Base-by-base conservation (phyloP, 1,140 invertebrate genomes). In the Scaptomyza graminum region DNA sequence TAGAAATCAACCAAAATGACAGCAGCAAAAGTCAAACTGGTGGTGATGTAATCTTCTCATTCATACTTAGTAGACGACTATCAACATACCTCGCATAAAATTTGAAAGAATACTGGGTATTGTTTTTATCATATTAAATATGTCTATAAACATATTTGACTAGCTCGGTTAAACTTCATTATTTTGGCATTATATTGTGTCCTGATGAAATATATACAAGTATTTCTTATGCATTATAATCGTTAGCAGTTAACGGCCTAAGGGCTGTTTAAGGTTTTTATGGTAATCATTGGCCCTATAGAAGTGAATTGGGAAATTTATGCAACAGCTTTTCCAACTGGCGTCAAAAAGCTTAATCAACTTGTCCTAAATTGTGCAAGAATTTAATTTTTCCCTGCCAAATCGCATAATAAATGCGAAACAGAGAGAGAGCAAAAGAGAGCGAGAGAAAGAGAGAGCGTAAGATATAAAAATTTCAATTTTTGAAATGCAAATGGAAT, bases 401-500 rank as follows among this genome's bases (percentile, higher is more conserved):
- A 81, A 81, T 77, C 62, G 65, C 79, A 79, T 83, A 83, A 83
- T 83, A 75, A 83, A 83, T 65, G 60, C 63, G 55, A 61, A 43
- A n/a, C n/a, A 9, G 50, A 1, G 22, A 9, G 25, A 25, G 16
- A 37, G 3, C 5, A 7, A 55, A n/a, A 31, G 28, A 31, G 28
- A 31, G 28, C 3, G 28, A 31, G 28, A 4, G 28, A 31, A 6
- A 31, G 28, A 31, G 28, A 59, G 61, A 51, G 62, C 37, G 50
- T 37, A 52, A 47, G 50, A 75, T 66, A 76, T 73, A 83, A 83
- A 79, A 84, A 76, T 79, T 83, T 83, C 80, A 84, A 83, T 83
- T 83, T 79, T 83, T 84, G 72, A 84, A 84, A 83, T 83, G 80
- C 80, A 83, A 83, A 83, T 83, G 80, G 80, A 84, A 83, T 69